phyloP scores from a whole-genome alignment of 2,888 invertebrate species.

The Eledona agricola region DNA sequence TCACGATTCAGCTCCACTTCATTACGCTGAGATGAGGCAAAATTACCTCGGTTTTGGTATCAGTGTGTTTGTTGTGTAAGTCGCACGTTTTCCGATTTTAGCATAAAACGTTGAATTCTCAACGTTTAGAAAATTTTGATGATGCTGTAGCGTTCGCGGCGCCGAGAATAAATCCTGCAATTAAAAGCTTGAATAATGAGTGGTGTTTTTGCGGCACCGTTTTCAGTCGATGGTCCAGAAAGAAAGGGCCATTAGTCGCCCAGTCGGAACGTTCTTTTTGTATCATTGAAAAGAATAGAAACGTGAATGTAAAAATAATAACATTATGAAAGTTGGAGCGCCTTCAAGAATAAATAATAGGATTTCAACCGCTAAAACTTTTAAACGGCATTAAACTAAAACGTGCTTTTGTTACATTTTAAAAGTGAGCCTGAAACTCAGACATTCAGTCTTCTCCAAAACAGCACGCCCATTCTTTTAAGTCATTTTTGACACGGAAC shows the following conservation, averaged over 20 bases:
- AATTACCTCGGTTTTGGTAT: too few relatives aligned
- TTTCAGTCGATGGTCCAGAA: slow-evolving; percentile 8
- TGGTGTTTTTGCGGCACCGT: too few relatives aligned
- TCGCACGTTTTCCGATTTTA: too few relatives aligned
- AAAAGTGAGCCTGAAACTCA: slow-evolving; percentile 12
- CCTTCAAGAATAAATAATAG: slow-evolving; percentile 30
- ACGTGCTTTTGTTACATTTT: slow-evolving; percentile 17
- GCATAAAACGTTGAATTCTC: too few relatives aligned
- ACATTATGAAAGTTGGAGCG: slow-evolving; percentile 26
- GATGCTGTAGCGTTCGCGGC: too few relatives aligned
- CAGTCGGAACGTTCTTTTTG: slow-evolving; percentile 3
- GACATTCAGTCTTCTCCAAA: slow-evolving; percentile 13
- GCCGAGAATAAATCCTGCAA: too few relatives aligned
- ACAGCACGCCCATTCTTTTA: slow-evolving; percentile 11
- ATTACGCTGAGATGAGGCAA: too few relatives aligned
- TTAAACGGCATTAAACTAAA: slow-evolving; percentile 19
- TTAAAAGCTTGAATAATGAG: slow-evolving; percentile 5
- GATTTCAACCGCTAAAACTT: slow-evolving; percentile 30
- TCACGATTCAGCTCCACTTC: too few relatives aligned
- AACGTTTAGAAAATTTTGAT: too few relatives aligned
- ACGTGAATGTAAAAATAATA: slow-evolving; percentile 30
- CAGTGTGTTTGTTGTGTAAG: too few relatives aligned
- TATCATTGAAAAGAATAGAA: slow-evolving; percentile 23
- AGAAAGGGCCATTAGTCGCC: slow-evolving; percentile 3
- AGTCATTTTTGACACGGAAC: not conserved